phyloP scores from a whole-genome alignment of 35 echinoderm and acorn worm species.

The Stichopus chloronotus region DNA sequence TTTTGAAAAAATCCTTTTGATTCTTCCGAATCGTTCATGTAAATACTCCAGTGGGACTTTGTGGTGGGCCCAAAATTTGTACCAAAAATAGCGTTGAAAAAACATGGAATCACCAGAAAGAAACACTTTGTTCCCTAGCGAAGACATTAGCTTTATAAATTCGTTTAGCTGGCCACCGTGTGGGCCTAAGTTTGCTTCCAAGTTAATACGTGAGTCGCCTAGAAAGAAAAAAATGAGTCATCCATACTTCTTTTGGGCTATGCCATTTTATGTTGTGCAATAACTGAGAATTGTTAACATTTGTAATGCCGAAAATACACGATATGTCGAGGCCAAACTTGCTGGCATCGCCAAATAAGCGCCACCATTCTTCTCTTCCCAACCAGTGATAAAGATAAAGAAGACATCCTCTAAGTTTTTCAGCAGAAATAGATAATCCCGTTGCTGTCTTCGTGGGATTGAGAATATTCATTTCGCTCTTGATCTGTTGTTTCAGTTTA shows the following conservation, averaged over 20 bases:
- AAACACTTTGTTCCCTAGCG: slow-evolving; percentile 17
- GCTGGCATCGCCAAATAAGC: slow-evolving; percentile 49
- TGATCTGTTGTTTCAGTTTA: too few relatives aligned
- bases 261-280: neutral
- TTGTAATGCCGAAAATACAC: neutral
- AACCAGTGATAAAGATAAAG: slow-evolving; percentile 57
- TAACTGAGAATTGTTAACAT: neutral
- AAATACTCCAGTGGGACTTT: too few relatives aligned
- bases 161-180: neutral
- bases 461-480: too few relatives aligned
- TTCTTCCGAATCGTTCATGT: too few relatives aligned
- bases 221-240: neutral
- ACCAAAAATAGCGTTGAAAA: neutral
- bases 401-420: slow-evolving; percentile 25
- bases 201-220: too few relatives aligned
- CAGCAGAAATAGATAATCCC: neutral
- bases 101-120: neutral
- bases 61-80: too few relatives aligned
- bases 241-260: slow-evolving; percentile 8
- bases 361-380: slow-evolving; percentile 40
- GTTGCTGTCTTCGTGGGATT: neutral
- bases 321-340: slow-evolving; percentile 34
- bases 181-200: neutral
- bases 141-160: neutral
- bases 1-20: neutral